These are phyloP conservation scores for Pyrgus malvae DNA, from an alignment of 2,888 invertebrate genomes.

Conservation along the genomic window DNA sequence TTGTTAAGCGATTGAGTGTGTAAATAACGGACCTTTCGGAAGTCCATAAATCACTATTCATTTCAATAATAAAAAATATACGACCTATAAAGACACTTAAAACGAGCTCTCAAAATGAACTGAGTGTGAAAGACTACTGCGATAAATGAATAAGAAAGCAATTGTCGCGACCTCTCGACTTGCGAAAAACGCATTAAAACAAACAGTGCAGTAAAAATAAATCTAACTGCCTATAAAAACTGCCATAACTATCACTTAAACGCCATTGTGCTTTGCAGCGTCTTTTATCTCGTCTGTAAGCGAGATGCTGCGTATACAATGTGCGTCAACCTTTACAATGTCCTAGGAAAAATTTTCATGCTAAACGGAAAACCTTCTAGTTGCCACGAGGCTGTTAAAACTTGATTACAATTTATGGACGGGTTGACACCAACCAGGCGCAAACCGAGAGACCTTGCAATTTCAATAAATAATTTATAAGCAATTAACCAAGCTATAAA, in stretches of 20 bases:
- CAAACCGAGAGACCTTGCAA: conserved; percentile 39
- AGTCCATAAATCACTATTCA: conserved; percentile 18
- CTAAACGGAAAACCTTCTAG: conserved; percentile 22
- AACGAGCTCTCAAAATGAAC: conserved; percentile 39
- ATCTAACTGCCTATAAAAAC: conserved; percentile 82
- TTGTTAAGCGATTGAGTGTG: background rate
- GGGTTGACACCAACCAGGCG: conserved; percentile 45
- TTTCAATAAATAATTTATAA: conserved; percentile 50
- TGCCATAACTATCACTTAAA: conserved; percentile 82
- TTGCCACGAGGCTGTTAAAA: conserved; percentile 30
- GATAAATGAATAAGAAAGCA: conserved; percentile 61
- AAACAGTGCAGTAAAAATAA: conserved; percentile 81
- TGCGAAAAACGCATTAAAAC: conserved; percentile 78
- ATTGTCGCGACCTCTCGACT: conserved; percentile 67
- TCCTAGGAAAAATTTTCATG: conserved; percentile 46
- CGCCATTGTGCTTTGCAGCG: conserved; percentile 66
- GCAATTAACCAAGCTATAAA: conserved; percentile 20
- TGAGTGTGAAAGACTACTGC: conserved; percentile 45
- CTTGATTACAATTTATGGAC: conserved; percentile 48
- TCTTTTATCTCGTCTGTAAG: conserved; percentile 60
- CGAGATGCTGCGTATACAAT: conserved; percentile 59
- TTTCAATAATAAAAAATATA: conserved; percentile 26
- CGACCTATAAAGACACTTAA: conserved; percentile 28
- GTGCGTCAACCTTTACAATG: conserved; percentile 47
- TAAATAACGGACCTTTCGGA: conserved; percentile 1